Evolutionary conservation across 2,888 invertebrate species (phyloP).

Genomic region (Saturnia pavonia): DNA sequence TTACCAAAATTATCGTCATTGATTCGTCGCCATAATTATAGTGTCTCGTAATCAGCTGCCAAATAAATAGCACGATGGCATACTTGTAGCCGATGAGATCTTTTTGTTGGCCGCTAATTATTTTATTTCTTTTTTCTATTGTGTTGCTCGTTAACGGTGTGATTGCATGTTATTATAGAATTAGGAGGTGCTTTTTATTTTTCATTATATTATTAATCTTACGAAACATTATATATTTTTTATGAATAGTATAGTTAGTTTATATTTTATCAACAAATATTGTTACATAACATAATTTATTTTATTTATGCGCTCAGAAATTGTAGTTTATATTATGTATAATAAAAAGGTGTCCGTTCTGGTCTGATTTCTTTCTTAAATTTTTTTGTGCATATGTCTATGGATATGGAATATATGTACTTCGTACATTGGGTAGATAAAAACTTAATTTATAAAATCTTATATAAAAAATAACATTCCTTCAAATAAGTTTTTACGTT

Average conservation of each 20-base stretch:
- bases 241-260: too few species aligned
- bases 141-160: constrained; percentile 1
- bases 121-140: constrained; percentile 4
- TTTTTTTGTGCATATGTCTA: too few species aligned
- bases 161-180: constrained; percentile 2
- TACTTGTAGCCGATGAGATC: background rate
- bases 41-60: constrained; percentile 69
- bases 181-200: background rate
- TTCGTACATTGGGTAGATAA: too few species aligned
- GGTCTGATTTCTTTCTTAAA: too few species aligned
- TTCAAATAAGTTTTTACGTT: too few species aligned
- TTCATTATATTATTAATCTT: too few species aligned
- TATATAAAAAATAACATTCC: too few species aligned
- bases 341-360: too few species aligned
- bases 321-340: too few species aligned
- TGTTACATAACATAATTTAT: background rate
- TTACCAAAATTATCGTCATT: constrained; percentile 69
- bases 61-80: constrained; percentile 34
- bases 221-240: background rate
- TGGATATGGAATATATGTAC: too few species aligned
- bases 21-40: constrained; percentile 29
- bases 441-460: too few species aligned
- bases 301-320: too few species aligned
- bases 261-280: background rate
- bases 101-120: background rate